Conservation (phyloP, 2,888 invertebrate species). For the Chironomus tentans region DNA sequence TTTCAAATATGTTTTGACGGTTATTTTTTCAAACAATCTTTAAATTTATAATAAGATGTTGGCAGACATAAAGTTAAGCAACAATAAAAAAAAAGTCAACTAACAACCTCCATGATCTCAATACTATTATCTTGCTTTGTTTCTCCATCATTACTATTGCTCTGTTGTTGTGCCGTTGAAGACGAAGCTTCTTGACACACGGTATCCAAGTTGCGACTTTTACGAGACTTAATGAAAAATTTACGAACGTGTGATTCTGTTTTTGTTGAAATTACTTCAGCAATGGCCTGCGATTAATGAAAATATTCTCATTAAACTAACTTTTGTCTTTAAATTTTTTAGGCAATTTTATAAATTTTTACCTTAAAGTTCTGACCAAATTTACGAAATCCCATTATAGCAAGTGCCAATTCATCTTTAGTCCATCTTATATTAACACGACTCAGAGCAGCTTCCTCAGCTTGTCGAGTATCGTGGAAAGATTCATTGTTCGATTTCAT, state of each 20-base stretch:
- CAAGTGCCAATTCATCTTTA: constrained; percentile 81
- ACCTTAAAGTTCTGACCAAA: constrained; percentile 77
- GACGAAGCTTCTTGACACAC: constrained; percentile 38
- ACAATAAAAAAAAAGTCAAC: no score
- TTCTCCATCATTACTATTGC: constrained; percentile 38
- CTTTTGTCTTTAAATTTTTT: not conserved
- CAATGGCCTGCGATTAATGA: constrained; percentile 75
- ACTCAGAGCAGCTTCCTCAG: constrained; percentile 37
- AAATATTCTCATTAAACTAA: not conserved
- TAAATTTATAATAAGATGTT: no score
- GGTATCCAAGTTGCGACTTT: constrained; percentile 79
- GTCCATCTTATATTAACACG: constrained; percentile 86
- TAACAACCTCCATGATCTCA: constrained; percentile 34
- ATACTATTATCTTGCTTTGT: constrained; percentile 17
- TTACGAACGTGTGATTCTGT: constrained; percentile 85
- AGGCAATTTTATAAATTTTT: constrained; percentile 37
- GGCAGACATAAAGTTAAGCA: no score
- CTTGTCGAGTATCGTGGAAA: constrained; percentile 28
- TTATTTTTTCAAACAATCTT: no score
- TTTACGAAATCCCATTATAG: constrained; percentile 78
- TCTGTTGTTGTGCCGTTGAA: constrained; percentile 36
- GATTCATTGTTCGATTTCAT: constrained; percentile 61
- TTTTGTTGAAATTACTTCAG: constrained; percentile 91
- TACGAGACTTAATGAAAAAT: constrained; percentile 85
- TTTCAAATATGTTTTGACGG: no score